Evolutionary conservation across 1,140 invertebrate species (phyloP).

Genomic region (Dinoponera quadriceps): DNA sequence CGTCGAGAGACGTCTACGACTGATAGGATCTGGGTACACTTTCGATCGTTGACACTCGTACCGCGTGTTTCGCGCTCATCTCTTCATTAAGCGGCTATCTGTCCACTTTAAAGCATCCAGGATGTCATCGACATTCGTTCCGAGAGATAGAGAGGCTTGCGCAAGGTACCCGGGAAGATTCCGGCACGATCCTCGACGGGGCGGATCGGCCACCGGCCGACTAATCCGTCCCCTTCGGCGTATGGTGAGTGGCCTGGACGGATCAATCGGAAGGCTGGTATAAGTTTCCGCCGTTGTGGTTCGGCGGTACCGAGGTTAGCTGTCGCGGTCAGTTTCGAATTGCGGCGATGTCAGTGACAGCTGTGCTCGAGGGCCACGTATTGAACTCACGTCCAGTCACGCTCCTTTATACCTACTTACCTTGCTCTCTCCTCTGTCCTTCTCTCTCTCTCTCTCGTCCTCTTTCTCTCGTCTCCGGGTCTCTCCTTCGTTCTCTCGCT

Average conservation of each 20-base stretch:
- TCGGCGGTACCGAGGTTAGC: constrained; percentile 78
- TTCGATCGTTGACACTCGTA: constrained; percentile 32
- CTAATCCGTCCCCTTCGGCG: constrained; percentile 83
- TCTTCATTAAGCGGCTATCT: constrained; percentile 45
- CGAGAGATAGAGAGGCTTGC: constrained; percentile 29
- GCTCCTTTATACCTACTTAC: constrained; percentile 85
- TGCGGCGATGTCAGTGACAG: constrained; percentile 84
- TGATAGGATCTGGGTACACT: constrained; percentile 16
- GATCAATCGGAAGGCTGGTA: constrained; percentile 85
- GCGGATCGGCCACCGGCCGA: constrained; percentile 62
- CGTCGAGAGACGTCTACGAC: background rate
- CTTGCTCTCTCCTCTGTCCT: constrained; percentile 66
- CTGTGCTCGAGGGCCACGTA: constrained; percentile 83
- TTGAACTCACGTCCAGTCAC: constrained; percentile 84
- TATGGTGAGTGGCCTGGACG: constrained; percentile 84
- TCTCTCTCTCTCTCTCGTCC: constrained; percentile 39
- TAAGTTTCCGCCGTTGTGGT: constrained; percentile 84
- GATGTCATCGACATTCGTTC: constrained; percentile 44
- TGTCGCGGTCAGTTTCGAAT: constrained; percentile 85
- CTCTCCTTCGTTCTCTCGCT: constrained; percentile 36
- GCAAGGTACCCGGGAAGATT: constrained; percentile 49
- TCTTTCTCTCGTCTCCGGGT: constrained; percentile 24
- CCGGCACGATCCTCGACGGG: constrained; percentile 15
- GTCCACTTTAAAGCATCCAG: constrained; percentile 37
- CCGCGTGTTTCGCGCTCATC: constrained; percentile 14